Evolutionary conservation across 2,113 vertebrate genomes (phyloP).

Genomic region (Tyto alba): DNA sequence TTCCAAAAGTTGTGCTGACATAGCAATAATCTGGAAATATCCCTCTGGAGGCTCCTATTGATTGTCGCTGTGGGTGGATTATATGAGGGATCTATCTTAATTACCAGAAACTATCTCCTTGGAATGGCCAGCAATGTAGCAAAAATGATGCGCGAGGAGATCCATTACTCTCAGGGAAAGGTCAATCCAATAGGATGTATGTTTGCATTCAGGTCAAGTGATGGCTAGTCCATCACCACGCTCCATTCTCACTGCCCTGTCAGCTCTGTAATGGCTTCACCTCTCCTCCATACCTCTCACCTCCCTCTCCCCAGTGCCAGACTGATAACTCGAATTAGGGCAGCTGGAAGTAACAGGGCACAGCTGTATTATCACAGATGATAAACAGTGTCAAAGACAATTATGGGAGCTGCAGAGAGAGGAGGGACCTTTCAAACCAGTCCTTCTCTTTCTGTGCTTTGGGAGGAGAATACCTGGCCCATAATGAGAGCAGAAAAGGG

Average conservation of each 20-base stretch:
- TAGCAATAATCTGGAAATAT: conserved; percentile 52
- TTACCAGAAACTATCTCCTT: conserved; percentile 56
- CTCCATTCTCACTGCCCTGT: conserved; percentile 36
- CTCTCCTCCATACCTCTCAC: conserved; percentile 10
- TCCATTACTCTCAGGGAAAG: conserved; percentile 72
- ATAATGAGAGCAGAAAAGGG: neutral
- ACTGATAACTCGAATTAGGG: conserved; percentile 32
- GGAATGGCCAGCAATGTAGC: conserved; percentile 40
- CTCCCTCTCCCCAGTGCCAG: neutral
- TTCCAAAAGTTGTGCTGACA: conserved; percentile 36
- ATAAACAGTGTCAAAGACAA: conserved; percentile 58
- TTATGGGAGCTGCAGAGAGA: neutral
- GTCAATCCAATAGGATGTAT: conserved; percentile 68
- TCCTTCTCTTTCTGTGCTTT: neutral
- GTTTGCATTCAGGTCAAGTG: conserved; percentile 59
- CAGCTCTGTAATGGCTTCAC: conserved; percentile 63
- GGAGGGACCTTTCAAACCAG: neutral
- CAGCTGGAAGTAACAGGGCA: conserved; percentile 17
- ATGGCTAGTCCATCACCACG: conserved; percentile 57
- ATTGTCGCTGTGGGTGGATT: conserved; percentile 8
- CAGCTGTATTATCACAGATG: conserved; percentile 53
- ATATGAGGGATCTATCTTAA: conserved; percentile 66
- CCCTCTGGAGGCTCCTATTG: conserved; percentile 23
- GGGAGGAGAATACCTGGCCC: neutral
- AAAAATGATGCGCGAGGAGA: conserved; percentile 16